These are phyloP conservation scores for Vanessa tameamea DNA, from an alignment of 1,140 invertebrate species.

Conservation along the genomic window DNA sequence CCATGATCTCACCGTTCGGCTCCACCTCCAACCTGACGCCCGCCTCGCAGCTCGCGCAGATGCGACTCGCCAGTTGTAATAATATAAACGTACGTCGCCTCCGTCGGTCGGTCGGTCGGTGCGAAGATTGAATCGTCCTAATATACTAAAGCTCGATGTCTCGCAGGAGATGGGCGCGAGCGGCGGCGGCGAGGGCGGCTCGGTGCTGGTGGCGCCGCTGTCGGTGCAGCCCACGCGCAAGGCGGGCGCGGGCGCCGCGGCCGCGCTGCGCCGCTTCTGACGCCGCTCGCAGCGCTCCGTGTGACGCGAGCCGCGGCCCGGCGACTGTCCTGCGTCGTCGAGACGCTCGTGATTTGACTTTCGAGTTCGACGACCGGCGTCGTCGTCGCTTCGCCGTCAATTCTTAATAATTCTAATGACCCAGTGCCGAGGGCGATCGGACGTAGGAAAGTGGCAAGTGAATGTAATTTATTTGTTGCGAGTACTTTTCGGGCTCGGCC, in stretches of 20 bases:
- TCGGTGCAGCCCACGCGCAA: constrained; percentile 91
- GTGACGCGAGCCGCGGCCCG: constrained; percentile 36
- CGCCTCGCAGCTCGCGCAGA: constrained; percentile 85
- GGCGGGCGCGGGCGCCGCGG: constrained; percentile 71
- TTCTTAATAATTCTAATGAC: neutral
- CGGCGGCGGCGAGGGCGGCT: constrained; percentile 82
- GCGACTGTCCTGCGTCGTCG: neutral
- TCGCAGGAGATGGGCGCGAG: constrained; percentile 71
- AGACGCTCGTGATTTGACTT: neutral
- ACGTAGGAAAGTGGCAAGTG: constrained; percentile 46
- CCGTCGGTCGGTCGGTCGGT: too few species aligned
- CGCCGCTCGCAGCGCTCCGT: constrained; percentile 47
- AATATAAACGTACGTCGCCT: constrained; percentile 88
- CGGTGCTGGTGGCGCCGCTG: constrained; percentile 87
- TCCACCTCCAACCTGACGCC: constrained; percentile 89
- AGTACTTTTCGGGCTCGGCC: constrained; percentile 24
- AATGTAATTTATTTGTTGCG: constrained; percentile 33
- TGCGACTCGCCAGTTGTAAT: constrained; percentile 90
- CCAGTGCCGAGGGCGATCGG: constrained; percentile 17
- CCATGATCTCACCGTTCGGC: constrained; percentile 94
- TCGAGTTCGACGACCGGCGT: neutral
- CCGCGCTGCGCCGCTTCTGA: constrained; percentile 75
- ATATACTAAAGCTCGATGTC: too few species aligned
- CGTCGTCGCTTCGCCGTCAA: too few species aligned
- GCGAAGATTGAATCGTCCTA: too few species aligned